A percentile compares a stretch with the other conserved stretches of the same genome.
These are phyloP conservation scores for Lepisosteus oculatus DNA, from an alignment of 2,113 vertebrate genomes.

Conservation along the genomic window DNA sequence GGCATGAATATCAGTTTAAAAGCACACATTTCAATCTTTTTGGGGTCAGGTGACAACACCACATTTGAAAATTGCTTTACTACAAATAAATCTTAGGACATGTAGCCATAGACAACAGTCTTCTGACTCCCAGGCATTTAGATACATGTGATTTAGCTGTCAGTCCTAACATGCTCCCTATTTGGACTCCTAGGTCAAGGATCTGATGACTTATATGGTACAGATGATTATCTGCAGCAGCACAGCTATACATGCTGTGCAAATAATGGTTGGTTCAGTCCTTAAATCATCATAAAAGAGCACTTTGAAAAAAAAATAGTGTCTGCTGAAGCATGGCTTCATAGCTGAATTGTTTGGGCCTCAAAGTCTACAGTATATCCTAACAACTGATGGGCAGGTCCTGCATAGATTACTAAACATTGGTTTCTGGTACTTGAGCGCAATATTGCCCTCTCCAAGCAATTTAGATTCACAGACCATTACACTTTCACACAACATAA, in stretches of 20 bases:
- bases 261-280: background rate
- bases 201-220: background rate
- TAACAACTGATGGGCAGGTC: slow-evolving; percentile 9
- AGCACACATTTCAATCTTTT: too few species aligned
- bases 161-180: background rate
- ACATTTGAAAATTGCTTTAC: too few species aligned
- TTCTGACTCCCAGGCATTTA: too few species aligned
- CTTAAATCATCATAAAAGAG: slow-evolving; percentile 3
- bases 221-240: background rate
- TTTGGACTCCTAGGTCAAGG: background rate
- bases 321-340: background rate
- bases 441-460: slow-evolving; percentile 2
- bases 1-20: too few species aligned
- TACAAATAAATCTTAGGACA: too few species aligned
- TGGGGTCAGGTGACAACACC: too few species aligned
- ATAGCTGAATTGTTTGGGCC: background rate
- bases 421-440: slow-evolving; percentile 13
- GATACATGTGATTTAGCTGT: background rate
- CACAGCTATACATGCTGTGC: background rate
- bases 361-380: background rate
- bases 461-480: slow-evolving; percentile 17
- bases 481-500: slow-evolving; percentile 19
- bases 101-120: too few species aligned
- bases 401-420: slow-evolving; percentile 13
- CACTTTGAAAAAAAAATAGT: background rate